Conservation (phyloP, 2,113 vertebrate genomes). For the Chaetodon auriga region DNA sequence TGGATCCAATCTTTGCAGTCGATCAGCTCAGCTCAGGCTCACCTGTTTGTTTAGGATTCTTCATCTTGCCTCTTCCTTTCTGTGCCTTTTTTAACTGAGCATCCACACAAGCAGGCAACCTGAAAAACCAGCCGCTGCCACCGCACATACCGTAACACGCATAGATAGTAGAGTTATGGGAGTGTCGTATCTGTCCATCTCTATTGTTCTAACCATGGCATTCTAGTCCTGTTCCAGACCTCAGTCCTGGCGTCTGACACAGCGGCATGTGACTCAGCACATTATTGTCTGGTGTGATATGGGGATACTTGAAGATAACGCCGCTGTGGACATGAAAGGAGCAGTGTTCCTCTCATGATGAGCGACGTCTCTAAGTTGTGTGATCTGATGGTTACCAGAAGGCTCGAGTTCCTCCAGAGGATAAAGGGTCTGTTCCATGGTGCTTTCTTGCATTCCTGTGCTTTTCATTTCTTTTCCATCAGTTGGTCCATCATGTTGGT, state of each 20-base stretch:
- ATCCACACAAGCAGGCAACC: slow-evolving; percentile 11
- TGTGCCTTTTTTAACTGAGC: slow-evolving; percentile 4
- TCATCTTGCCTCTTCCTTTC: slow-evolving; percentile 1
- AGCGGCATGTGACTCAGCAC: slow-evolving; percentile 63
- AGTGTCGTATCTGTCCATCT: slow-evolving; percentile 35
- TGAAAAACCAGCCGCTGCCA: slow-evolving; percentile 32
- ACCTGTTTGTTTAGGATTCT: slow-evolving; percentile 27
- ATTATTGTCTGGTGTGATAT: slow-evolving; percentile 63
- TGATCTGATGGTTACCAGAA: slow-evolving; percentile 49
- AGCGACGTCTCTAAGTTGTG: slow-evolving; percentile 33
- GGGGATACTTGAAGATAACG: slow-evolving; percentile 58
- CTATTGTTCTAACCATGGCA: slow-evolving; percentile 27
- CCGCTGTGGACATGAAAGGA: slow-evolving; percentile 60
- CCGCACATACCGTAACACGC: neutral
- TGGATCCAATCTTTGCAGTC: neutral
- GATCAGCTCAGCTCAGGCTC: neutral
- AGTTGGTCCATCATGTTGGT: neutral
- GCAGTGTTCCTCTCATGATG: slow-evolving; percentile 39
- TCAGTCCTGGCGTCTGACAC: slow-evolving; percentile 52
- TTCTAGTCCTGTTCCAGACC: slow-evolving; percentile 36
- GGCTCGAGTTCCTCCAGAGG: slow-evolving; percentile 26
- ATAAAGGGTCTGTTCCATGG: slow-evolving; percentile 13
- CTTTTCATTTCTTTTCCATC: slow-evolving; percentile 3
- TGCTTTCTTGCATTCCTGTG: slow-evolving; percentile 33
- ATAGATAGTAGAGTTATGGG: neutral